Percentiles rank a stretch among this genome's conserved stretches.
Evolutionary conservation across 2,113 vertebrate genomes (phyloP).

Genomic region (Lathamus discolor): DNA sequence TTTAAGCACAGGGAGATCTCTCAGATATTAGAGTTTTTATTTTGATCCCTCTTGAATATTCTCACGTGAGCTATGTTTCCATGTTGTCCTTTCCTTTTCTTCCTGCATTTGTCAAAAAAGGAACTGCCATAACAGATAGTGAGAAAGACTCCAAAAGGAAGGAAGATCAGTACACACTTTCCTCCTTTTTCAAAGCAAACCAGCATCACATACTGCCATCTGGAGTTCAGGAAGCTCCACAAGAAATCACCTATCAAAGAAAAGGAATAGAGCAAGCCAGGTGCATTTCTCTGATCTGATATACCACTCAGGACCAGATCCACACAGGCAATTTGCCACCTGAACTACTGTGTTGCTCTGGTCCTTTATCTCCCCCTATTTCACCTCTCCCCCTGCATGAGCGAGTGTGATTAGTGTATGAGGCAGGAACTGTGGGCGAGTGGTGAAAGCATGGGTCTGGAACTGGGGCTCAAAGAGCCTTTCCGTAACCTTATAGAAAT

Average conservation of each 20-base stretch:
- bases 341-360: not conserved
- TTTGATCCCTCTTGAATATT: not conserved
- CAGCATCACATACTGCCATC: slow-evolving; percentile 41
- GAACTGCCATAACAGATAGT: not conserved
- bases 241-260: not conserved
- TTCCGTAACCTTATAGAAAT: not conserved
- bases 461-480: not conserved
- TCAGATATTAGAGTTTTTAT: not conserved
- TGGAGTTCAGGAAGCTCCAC: slow-evolving; percentile 28
- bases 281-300: not conserved
- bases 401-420: too few species aligned
- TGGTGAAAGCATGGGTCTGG: not conserved
- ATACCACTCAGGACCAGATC: not conserved
- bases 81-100: not conserved
- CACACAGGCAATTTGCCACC: not conserved
- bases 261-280: not conserved
- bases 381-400: not conserved
- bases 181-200: not conserved
- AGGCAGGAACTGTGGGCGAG: not conserved
- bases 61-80: not conserved
- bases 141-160: not conserved
- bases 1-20: not conserved
- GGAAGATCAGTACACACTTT: not conserved
- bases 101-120: not conserved
- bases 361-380: not conserved